Conservation (phyloP, 37 sponge, comb jelly and placozoan species). For the Eunapius fragilis region DNA sequence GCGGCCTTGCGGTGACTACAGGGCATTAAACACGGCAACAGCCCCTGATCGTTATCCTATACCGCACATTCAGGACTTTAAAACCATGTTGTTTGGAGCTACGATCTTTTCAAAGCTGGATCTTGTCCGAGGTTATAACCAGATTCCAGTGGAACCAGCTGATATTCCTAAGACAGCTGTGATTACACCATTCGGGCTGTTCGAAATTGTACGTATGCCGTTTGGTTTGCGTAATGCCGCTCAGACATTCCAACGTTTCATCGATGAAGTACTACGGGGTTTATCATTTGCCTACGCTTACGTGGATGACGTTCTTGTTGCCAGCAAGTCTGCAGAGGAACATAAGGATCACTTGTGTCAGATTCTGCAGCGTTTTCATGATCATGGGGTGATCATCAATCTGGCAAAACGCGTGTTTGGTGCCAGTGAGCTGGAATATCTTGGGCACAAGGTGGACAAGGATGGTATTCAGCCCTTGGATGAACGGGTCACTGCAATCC, state of each 20-base stretch:
- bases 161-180: slow-evolving; percentile 62
- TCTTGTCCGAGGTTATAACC: slow-evolving; percentile 47
- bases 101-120: slow-evolving; percentile 50
- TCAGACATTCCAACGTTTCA: slow-evolving; percentile 61
- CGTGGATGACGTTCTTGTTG: slow-evolving; percentile 48
- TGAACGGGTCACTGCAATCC: background rate
- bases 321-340: slow-evolving; percentile 32
- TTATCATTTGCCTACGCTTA: slow-evolving; percentile 50
- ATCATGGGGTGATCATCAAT: background rate
- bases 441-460: slow-evolving; percentile 2
- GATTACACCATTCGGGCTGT: slow-evolving; percentile 58
- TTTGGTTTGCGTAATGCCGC: slow-evolving; percentile 64
- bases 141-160: slow-evolving; percentile 57
- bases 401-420: background rate
- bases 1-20: slow-evolving; percentile 71
- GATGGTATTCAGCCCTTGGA: background rate
- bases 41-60: slow-evolving; percentile 56
- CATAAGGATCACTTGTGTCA: slow-evolving; percentile 29
- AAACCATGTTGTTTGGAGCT: slow-evolving; percentile 37
- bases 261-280: slow-evolving; percentile 56
- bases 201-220: slow-evolving; percentile 63
- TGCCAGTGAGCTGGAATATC: background rate
- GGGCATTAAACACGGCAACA: slow-evolving; percentile 57
- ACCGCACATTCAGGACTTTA: slow-evolving; percentile 64
- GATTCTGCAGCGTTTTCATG: slow-evolving; percentile 3